phyloP scores from a whole-genome alignment of 1,140 invertebrate species.

The Triops longicaudatus region DNA sequence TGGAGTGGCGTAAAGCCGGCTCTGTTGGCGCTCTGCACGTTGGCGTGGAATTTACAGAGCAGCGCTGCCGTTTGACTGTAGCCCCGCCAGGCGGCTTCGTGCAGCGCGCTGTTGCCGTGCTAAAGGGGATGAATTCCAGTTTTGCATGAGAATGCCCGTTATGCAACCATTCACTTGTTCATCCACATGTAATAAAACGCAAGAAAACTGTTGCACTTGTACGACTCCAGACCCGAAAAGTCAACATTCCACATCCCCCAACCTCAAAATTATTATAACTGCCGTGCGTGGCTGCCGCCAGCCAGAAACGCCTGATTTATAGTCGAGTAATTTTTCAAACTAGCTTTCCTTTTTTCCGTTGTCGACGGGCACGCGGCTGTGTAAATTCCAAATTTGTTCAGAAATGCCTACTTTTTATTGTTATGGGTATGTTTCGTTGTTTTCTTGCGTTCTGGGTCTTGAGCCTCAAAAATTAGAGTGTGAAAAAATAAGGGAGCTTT shows the following conservation, averaged over 20 bases:
- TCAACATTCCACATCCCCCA: background rate
- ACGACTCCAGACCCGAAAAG: background rate
- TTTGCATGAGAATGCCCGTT: background rate
- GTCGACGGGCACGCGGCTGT: background rate
- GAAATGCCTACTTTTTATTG: too few relatives aligned
- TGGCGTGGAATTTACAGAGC: slow-evolving; percentile 57
- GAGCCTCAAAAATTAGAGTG: background rate
- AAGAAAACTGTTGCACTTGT: background rate
- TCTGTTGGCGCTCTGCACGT: slow-evolving; percentile 66
- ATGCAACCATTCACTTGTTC: background rate
- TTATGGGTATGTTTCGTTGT: too few relatives aligned
- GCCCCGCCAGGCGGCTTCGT: slow-evolving; percentile 91
- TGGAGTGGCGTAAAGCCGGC: slow-evolving; percentile 89
- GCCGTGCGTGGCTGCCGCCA: background rate
- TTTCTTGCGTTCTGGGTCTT: too few relatives aligned
- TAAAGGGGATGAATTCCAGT: slow-evolving; percentile 38
- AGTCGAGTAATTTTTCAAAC: background rate
- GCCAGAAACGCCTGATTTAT: background rate
- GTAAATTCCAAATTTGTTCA: background rate
- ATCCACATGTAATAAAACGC: background rate
- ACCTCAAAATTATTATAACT: background rate
- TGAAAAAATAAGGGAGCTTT: slow-evolving; percentile 36
- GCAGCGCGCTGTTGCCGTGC: slow-evolving; percentile 87
- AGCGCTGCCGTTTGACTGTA: slow-evolving; percentile 74
- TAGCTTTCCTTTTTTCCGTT: background rate